Conservation (phyloP, 2,888 invertebrate species). For the Pandemis corylana region DNA sequence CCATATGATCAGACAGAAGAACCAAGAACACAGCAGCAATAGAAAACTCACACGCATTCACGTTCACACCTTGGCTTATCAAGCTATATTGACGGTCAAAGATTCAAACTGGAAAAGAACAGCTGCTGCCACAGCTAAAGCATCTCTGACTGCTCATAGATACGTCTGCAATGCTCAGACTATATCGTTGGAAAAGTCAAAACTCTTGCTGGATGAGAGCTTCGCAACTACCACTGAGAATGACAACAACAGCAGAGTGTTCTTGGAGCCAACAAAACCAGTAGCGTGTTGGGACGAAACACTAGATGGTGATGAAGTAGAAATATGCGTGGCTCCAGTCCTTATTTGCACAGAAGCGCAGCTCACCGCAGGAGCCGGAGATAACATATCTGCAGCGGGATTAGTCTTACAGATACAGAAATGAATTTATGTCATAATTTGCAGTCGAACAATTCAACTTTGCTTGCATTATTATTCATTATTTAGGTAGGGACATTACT, state of each 20-base stretch:
- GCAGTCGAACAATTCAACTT: conserved; percentile 4
- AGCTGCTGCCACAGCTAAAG: conserved; percentile 92
- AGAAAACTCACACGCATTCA: conserved; percentile 90
- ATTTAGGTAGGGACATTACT: conserved; percentile 11
- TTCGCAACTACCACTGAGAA: conserved; percentile 89
- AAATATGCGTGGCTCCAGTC: conserved; percentile 93
- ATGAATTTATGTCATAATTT: conserved; percentile 45
- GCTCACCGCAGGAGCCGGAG: conserved; percentile 94
- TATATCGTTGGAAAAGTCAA: conserved; percentile 77
- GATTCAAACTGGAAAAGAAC: conserved; percentile 91
- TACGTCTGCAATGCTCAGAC: conserved; percentile 90
- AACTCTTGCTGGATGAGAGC: conserved; percentile 92
- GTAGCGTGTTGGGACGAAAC: conserved; percentile 93
- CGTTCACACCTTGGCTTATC: conserved; percentile 94
- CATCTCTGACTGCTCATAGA: conserved; percentile 92
- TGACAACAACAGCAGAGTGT: conserved; percentile 83
- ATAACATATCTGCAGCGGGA: conserved; percentile 96
- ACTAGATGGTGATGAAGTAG: conserved; percentile 77
- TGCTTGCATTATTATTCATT: conserved; percentile 12
- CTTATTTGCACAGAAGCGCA: conserved; percentile 92
- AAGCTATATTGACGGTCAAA: conserved; percentile 90
- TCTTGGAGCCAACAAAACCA: conserved; percentile 88
- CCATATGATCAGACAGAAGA: conserved; percentile 78
- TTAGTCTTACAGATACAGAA: conserved; percentile 88
- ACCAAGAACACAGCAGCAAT: conserved; percentile 69